phyloP scores from a whole-genome alignment of 2,888 invertebrate species.

The Chymomyza caudatula region DNA sequence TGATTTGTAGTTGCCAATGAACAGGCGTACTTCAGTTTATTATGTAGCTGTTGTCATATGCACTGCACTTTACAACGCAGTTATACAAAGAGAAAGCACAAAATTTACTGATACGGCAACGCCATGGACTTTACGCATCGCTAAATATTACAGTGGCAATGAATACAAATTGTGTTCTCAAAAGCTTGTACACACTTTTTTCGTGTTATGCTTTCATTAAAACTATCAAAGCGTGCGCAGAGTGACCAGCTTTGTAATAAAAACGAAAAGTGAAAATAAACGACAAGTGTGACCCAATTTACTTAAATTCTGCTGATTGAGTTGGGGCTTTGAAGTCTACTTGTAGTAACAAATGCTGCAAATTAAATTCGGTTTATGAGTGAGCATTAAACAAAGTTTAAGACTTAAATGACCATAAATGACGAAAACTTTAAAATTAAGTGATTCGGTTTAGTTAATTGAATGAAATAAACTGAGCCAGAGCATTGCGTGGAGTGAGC shows the following conservation, averaged over 20 bases:
- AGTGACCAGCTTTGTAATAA: neutral
- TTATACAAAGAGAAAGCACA: neutral
- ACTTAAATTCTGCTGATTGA: neutral
- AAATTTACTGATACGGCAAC: neutral
- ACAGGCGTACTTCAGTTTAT: constrained; percentile 2
- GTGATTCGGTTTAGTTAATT: constrained; percentile 41
- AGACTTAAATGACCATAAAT: neutral
- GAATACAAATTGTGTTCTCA: constrained; percentile 51
- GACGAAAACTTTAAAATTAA: constrained; percentile 26
- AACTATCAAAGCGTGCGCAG: neutral
- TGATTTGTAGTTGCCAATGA: neutral
- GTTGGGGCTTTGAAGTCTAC: neutral
- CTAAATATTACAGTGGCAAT: constrained; percentile 56
- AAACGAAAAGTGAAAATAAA: too few relatives aligned
- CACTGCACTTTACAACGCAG: neutral
- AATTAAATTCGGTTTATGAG: neutral
- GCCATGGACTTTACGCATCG: constrained; percentile 37
- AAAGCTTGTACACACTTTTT: constrained; percentile 11
- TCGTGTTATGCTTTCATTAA: neutral
- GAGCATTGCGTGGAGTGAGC: neutral
- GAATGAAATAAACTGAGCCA: constrained; percentile 19
- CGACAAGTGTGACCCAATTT: neutral
- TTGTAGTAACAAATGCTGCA: neutral
- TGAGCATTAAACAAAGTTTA: neutral
- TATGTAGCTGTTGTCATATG: neutral